Base-by-base conservation (phyloP, 2,113 vertebrate species). In the Eulacestoma nigropectus region DNA sequence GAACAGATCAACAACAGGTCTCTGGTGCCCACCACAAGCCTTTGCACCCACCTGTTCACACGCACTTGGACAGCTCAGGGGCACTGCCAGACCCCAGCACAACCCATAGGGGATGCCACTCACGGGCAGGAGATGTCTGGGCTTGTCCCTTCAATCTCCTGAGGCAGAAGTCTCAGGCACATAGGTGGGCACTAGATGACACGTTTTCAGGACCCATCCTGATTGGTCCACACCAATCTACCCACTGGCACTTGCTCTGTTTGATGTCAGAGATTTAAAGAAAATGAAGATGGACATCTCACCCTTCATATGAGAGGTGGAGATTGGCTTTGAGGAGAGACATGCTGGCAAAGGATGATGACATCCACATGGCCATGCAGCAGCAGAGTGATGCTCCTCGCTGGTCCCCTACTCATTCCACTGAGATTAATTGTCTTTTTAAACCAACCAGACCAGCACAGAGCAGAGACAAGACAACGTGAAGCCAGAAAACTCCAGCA, bases 351-450 rank as follows among this genome's bases (percentile, higher is more conserved):
- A 55, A 84, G 59, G 72, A 47, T 0, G 0, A 22, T 22, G 56
- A 62, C 63, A 62, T 26, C 42, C 10, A 0, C 21, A 13, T 0
- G 4, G 79, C 46, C 1, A 0, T 4, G 2, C 50, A 67, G 68
- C 73, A 74, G 67, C 87, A 69, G 46, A 62, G 50, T 3, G 8
- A 85, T 53, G 64, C 67, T 81, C 75, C 44, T 86, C 3, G 0
- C 59, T 16, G 47, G 72, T 84, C 44, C 49, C 62, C 52, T 35
- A 46, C 75, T 89, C 77, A 46, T 68, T 46, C 44, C 13, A 2
- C 39, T 4, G 10, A 83, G 74, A 42, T 83, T 46, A 82, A 83
- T 53, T 49, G 50, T 68, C 50, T 44, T 62, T 52, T 30, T 35
- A 60, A 96, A 78, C 63, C 47, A 73, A 35, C 15, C 77, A 55